phyloP scores from a whole-genome alignment of 2,888 invertebrate genomes.

The Callinectes sapidus region DNA sequence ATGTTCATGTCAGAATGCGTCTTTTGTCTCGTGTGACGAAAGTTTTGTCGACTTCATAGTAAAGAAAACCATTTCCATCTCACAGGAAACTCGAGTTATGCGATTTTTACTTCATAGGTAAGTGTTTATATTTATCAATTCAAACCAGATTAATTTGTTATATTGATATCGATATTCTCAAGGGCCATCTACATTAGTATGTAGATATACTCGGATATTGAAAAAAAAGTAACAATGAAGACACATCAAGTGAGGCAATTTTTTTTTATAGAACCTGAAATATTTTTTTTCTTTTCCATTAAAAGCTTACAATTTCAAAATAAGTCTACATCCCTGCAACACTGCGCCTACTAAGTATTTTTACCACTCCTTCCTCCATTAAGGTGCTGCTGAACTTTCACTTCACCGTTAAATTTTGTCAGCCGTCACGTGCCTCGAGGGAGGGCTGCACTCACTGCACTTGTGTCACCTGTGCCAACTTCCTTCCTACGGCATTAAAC shows the following conservation, averaged over 20 bases:
- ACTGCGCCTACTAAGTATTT: background rate
- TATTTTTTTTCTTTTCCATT: too few relatives aligned
- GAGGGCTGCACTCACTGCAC: background rate
- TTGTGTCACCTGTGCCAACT: conserved; percentile 19
- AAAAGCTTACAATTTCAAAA: background rate
- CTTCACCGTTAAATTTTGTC: conserved; percentile 7
- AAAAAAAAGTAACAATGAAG: too few relatives aligned
- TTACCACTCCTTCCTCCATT: conserved; percentile 10
- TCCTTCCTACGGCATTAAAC: background rate
- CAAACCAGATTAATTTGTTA: too few relatives aligned
- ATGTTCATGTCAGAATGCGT: background rate
- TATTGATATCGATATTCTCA: too few relatives aligned
- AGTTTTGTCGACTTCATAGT: background rate
- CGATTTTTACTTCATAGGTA: background rate
- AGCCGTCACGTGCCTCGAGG: conserved; percentile 16
- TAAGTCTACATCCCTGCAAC: background rate
- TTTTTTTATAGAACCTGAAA: too few relatives aligned
- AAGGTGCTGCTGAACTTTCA: conserved; percentile 13
- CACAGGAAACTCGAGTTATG: background rate
- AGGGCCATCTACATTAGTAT: too few relatives aligned
- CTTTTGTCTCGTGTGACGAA: background rate
- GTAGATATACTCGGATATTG: too few relatives aligned
- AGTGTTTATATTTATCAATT: background rate
- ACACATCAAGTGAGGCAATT: too few relatives aligned
- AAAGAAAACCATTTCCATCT: background rate